phyloP scores from a whole-genome alignment of 2,797 vertebrate genomes.

The Helostoma temminkii region DNA sequence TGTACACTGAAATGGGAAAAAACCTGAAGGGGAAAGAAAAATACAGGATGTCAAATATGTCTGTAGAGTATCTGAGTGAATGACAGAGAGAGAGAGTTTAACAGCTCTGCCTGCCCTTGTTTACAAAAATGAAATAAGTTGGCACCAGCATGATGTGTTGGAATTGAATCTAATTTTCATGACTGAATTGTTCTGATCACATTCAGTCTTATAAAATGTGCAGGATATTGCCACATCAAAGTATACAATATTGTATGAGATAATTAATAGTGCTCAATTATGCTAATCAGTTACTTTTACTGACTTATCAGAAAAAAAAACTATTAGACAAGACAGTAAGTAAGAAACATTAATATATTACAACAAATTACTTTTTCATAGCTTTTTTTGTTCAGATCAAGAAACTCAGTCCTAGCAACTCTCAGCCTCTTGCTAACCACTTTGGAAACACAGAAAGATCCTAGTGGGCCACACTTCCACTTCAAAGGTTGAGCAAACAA shows the following conservation, averaged over 20 bases:
- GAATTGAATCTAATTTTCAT: slow-evolving; percentile 21
- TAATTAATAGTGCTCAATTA: no score
- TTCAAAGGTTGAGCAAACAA: slow-evolving; percentile 27
- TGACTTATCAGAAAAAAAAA: slow-evolving; percentile 1
- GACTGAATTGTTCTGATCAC: slow-evolving; percentile 8
- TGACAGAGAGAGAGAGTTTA: slow-evolving; percentile 2
- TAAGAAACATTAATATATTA: no score
- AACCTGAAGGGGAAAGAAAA: slow-evolving; percentile 25
- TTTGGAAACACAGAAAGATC: slow-evolving; percentile 30
- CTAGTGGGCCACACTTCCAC: slow-evolving; percentile 44
- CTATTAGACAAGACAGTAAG: not conserved
- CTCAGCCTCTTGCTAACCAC: slow-evolving; percentile 20
- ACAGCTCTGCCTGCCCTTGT: slow-evolving; percentile 13
- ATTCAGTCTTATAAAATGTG: slow-evolving; percentile 5
- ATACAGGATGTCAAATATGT: slow-evolving; percentile 30
- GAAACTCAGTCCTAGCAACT: slow-evolving; percentile 27
- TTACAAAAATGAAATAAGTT: slow-evolving; percentile 7
- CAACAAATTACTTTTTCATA: slow-evolving; percentile 6
- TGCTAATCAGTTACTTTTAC: not conserved
- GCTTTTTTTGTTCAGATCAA: slow-evolving; percentile 14
- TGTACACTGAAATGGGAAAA: slow-evolving; percentile 42
- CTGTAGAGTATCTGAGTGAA: slow-evolving; percentile 8
- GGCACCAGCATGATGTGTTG: not conserved
- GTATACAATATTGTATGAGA: not conserved
- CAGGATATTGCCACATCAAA: not conserved